Percentiles rank a stretch among this genome's conserved stretches.
phyloP scores from a whole-genome alignment of 2,888 invertebrate genomes.

The Leptinotarsa haldemani region DNA sequence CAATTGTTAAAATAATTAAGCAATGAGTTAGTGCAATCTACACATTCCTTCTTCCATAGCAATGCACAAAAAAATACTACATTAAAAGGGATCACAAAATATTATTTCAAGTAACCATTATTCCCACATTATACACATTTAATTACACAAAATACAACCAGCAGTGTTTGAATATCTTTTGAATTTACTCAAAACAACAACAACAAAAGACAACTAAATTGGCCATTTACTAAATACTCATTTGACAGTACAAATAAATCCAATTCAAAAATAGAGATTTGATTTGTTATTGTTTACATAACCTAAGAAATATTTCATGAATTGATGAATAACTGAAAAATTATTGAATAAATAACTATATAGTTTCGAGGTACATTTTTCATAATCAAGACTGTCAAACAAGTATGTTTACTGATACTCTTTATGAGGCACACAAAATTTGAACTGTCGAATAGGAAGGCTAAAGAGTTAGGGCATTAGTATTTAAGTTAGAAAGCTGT shows the following conservation, averaged over 20 bases:
- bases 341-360: background rate
- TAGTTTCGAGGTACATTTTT: background rate
- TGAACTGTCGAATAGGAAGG: constrained; percentile 47
- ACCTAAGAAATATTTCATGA: constrained; percentile 30
- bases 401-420: constrained; percentile 32
- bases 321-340: constrained; percentile 8
- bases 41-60: no score
- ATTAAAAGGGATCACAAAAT: background rate
- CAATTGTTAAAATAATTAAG: no score
- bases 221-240: constrained; percentile 39
- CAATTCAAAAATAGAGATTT: constrained; percentile 18
- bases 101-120: constrained; percentile 28
- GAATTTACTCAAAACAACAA: constrained; percentile 43
- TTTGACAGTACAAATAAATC: constrained; percentile 36
- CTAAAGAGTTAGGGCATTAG: constrained; percentile 39
- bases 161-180: constrained; percentile 51
- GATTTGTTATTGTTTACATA: constrained; percentile 37
- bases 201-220: constrained; percentile 46
- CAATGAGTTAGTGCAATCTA: no score
- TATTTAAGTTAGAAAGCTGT: constrained; percentile 37
- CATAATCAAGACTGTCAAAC: constrained; percentile 34
- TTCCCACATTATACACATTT: constrained; percentile 32
- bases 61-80: background rate
- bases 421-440: constrained; percentile 41
- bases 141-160: constrained; percentile 48